Conservation (phyloP, 2,888 invertebrate species). For the Limnephilus rhombicus region DNA sequence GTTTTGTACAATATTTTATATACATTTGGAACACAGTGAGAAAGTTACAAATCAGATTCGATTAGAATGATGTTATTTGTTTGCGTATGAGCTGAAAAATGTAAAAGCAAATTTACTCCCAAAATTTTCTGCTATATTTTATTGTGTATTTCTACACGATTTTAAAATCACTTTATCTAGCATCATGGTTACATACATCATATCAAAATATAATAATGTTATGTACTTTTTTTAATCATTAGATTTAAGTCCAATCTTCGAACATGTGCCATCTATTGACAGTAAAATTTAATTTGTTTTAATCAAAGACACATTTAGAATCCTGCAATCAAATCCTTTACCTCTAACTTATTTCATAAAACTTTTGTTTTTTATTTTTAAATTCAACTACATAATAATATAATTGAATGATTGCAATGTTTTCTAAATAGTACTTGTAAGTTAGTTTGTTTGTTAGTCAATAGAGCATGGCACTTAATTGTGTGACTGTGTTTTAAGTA, state of each 20-base stretch:
- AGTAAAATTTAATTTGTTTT: neutral
- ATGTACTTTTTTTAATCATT: neutral
- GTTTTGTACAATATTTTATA: neutral
- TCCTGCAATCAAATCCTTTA: slow-evolving; percentile 41
- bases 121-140: neutral
- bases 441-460: slow-evolving; percentile 14
- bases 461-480: slow-evolving; percentile 70
- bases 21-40: neutral
- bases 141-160: neutral
- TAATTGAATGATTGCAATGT: neutral
- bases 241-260: neutral
- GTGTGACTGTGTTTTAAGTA: slow-evolving; percentile 67
- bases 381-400: neutral
- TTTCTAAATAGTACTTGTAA: neutral
- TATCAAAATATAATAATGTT: neutral
- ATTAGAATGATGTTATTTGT: neutral
- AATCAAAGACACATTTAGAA: slow-evolving; percentile 14
- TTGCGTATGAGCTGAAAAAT: neutral
- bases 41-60: neutral
- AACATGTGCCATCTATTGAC: slow-evolving; percentile 42
- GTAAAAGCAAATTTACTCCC: neutral
- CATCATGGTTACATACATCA: neutral
- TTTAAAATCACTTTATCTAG: neutral
- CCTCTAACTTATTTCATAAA: neutral
- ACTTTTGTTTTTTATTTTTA: neutral